A percentile compares a stretch with the other conserved stretches of the same genome.
These are phyloP conservation scores for Rhingia rostrata DNA, from an alignment of 2,888 invertebrate species.

Conservation along the genomic window DNA sequence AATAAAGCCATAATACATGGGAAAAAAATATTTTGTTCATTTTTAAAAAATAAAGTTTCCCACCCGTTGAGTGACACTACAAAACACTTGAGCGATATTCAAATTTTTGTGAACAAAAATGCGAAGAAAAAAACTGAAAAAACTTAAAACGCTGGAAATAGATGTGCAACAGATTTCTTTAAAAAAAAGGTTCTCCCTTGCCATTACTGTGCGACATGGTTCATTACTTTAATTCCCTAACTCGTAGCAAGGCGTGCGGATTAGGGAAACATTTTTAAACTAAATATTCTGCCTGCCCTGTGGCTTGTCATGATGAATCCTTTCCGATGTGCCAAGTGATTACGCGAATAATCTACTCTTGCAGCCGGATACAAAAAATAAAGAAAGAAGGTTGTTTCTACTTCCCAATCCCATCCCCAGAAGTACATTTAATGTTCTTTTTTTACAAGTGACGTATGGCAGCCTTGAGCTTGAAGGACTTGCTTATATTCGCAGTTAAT, in stretches of 20 bases:
- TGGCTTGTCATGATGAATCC: conserved; percentile 19
- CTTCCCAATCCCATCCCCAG: conserved; percentile 31
- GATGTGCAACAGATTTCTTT: neutral
- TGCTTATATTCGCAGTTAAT: conserved; percentile 32
- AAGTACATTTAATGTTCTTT: neutral
- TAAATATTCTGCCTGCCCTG: conserved; percentile 26
- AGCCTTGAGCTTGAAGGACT: conserved; percentile 57
- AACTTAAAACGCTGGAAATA: neutral
- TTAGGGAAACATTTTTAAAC: conserved; percentile 22
- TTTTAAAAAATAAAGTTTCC: too few species aligned
- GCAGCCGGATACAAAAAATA: conserved; percentile 23
- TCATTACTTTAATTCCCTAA: conserved; percentile 8
- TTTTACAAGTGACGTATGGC: conserved; percentile 14
- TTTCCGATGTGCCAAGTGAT: conserved; percentile 32
- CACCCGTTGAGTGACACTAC: too few species aligned
- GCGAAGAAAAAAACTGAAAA: neutral
- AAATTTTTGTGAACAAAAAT: neutral
- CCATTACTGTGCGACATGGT: conserved; percentile 16
- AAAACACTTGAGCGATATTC: neutral
- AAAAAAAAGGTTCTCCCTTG: conserved; percentile 16
- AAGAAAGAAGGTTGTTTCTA: conserved; percentile 13
- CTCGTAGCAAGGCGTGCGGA: neutral
- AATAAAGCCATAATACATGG: too few species aligned
- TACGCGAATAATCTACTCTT: conserved; percentile 58
- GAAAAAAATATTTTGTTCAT: too few species aligned